Evolutionary conservation across 92 coral and sea anemone genomes (phyloP), one percentile per base, ranked within the genome.

Genomic region (Porites rus): DNA sequence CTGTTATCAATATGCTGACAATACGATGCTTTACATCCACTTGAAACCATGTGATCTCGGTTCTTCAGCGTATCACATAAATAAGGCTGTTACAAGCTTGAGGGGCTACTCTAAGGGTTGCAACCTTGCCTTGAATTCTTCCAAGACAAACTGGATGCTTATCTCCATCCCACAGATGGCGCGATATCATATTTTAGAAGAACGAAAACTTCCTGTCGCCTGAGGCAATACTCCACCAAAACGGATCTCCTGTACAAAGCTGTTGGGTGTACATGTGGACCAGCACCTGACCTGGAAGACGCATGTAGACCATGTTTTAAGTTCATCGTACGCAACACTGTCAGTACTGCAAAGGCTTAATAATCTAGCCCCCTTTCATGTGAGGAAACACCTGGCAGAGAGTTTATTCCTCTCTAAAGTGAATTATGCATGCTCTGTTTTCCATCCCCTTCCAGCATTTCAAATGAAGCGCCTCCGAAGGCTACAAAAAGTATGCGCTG

Each of bases 121-220:
- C 6, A 87, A 88, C 53, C 88, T 89, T 59, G 80, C 90, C n/a
- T 70, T 78, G 79, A 89, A 85, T 67, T 8, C 60, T 52, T 10
- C 86, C 54, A 89, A 85, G 64, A 85, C 90, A 22, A 85, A 72
- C 22, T 78, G 86, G 81, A 83, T 89, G 92, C 75, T 89, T 4
- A 71, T 89, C 69, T 89, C 86, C 19, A 89, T 90, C 24, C 81
- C 75, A 2, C 90, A 85, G 89, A 89, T 89, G 92, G 4, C 71
- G 7, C 71, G 86, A 1, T 22, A 19, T 20, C 90, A 87, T 51
- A 51, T 59, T 10, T 79, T 87, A 61, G 66, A 80, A 25, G 60
- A 50, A 62, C 25, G n/a, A 9, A 4, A 51, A 4, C 76, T 66
- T 63, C 64, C 82, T 21, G 38, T 76, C 22, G 51, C 10, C 51